These are phyloP conservation scores for Hemibagrus guttatus DNA, from an alignment of 2,797 vertebrate species.

Conservation along the genomic window DNA sequence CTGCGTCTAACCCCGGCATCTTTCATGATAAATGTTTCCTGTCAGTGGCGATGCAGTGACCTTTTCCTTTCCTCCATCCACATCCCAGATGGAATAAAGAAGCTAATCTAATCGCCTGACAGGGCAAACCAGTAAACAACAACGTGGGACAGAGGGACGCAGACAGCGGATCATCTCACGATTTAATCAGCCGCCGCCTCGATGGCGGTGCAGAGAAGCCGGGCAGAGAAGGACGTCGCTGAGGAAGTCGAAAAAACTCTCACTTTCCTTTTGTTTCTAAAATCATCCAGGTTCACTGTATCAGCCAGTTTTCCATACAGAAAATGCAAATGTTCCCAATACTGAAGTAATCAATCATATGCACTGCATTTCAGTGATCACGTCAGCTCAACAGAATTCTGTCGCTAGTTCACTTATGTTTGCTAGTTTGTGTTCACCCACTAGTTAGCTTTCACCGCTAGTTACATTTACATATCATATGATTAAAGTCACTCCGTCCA, in stretches of 20 bases:
- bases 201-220: conserved; percentile 60
- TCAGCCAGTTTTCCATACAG: not conserved
- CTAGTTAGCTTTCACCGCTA: not conserved
- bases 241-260: conserved; percentile 39
- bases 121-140: conserved; percentile 61
- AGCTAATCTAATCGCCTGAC: conserved; percentile 52
- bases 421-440: not conserved
- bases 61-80: not conserved
- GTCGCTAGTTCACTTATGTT: not conserved
- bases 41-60: not conserved
- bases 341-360: not conserved
- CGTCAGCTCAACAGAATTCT: not conserved
- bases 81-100: conserved; percentile 35
- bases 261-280: not conserved
- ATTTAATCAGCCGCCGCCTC: conserved; percentile 63
- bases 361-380: not conserved
- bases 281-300: not conserved
- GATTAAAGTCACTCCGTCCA: too few relatives aligned
- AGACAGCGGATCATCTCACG: conserved; percentile 61
- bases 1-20: not conserved
- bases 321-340: not conserved
- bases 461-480: not conserved
- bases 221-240: conserved; percentile 43
- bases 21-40: not conserved
- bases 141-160: conserved; percentile 42